Percentiles rank a stretch among this genome's conserved stretches.
Conservation (phyloP, 2,888 invertebrate genomes). For the Plebejus argus region DNA sequence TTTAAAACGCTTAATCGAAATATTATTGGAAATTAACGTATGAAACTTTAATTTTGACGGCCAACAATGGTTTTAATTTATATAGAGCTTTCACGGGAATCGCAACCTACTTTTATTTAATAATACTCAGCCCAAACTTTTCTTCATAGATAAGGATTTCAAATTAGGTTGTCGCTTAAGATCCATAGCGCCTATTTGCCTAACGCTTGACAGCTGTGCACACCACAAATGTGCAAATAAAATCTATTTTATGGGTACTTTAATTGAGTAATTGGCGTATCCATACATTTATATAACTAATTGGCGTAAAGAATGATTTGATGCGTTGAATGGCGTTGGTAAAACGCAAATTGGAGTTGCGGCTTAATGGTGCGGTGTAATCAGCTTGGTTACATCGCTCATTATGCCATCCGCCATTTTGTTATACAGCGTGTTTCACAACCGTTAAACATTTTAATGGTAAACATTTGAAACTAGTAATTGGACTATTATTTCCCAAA, state of each 20-base stretch:
- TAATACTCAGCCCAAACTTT: too few species aligned
- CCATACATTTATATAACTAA: conserved; percentile 32
- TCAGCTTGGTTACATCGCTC: conserved; percentile 34
- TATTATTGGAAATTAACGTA: too few species aligned
- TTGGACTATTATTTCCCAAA: background rate
- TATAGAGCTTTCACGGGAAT: too few species aligned
- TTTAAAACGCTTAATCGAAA: too few species aligned
- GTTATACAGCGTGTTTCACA: conserved; percentile 25
- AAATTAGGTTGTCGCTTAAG: too few species aligned
- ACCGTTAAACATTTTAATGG: conserved; percentile 5
- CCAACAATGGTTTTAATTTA: too few species aligned
- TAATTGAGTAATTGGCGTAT: conserved; percentile 29
- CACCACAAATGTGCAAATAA: conserved; percentile 8
- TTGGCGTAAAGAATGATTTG: conserved; percentile 34
- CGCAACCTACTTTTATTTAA: too few species aligned
- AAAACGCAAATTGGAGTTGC: conserved; percentile 34
- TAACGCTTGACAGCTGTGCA: background rate
- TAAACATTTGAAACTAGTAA: conserved; percentile 6
- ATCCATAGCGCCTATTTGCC: background rate
- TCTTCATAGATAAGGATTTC: too few species aligned
- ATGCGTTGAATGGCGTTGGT: conserved; percentile 33
- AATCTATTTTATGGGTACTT: conserved; percentile 23
- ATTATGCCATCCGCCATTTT: conserved; percentile 34
- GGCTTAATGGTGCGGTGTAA: conserved; percentile 32
- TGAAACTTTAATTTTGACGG: too few species aligned